These are phyloP conservation scores for Xylota segnis DNA, from an alignment of 2,888 invertebrate genomes.

Conservation along the genomic window DNA sequence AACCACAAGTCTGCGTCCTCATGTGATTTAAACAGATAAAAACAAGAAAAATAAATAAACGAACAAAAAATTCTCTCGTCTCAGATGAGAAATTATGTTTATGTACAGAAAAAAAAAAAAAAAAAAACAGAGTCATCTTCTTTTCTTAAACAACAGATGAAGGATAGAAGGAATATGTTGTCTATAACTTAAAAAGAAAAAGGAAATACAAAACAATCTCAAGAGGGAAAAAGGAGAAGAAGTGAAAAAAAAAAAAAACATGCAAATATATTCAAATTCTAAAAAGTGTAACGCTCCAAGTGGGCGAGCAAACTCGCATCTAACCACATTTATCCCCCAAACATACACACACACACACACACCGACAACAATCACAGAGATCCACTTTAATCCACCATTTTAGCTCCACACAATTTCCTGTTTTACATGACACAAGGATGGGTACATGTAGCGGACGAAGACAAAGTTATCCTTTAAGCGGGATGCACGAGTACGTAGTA, in stretches of 20 bases:
- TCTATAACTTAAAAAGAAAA: constrained; percentile 12
- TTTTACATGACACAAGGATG: constrained; percentile 45
- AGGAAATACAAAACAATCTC: constrained; percentile 17
- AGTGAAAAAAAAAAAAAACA: constrained; percentile 23
- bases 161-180: constrained; percentile 15
- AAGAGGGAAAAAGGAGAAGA: constrained; percentile 1
- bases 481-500: constrained; percentile 33
- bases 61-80: constrained; percentile 12
- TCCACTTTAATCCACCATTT: constrained; percentile 68
- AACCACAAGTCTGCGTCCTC: constrained; percentile 11
- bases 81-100: constrained; percentile 45
- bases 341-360: neutral
- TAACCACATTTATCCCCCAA: neutral
- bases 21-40: constrained; percentile 40
- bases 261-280: constrained; percentile 70
- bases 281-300: constrained; percentile 58
- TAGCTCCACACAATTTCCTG: constrained; percentile 30
- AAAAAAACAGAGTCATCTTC: neutral
- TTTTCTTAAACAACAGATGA: constrained; percentile 1
- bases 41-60: constrained; percentile 16
- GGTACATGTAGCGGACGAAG: neutral
- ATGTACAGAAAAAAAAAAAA: constrained; percentile 34
- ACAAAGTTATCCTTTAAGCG: constrained; percentile 41
- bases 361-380: constrained; percentile 47
- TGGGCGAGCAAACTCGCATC: constrained; percentile 30